These are phyloP conservation scores for Falco novaeseelandiae DNA, from an alignment of 2,797 vertebrate species.

Conservation along the genomic window DNA sequence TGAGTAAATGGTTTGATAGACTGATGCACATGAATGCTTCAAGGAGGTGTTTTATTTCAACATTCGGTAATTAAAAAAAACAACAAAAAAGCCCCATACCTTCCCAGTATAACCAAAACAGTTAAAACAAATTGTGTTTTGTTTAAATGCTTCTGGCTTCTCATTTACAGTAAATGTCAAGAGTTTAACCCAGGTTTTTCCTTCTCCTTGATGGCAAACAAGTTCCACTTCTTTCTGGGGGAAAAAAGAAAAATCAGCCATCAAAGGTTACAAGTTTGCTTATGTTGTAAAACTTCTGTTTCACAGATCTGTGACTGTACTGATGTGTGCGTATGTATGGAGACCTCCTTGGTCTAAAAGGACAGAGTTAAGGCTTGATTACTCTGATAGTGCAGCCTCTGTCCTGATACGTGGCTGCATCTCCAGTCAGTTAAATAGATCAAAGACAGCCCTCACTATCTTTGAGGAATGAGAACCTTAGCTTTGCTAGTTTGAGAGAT, in stretches of 20 bases:
- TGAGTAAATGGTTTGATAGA: conserved; percentile 86
- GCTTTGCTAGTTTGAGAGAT: conserved; percentile 57
- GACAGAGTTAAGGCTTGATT: conserved; percentile 38
- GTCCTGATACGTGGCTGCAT: neutral
- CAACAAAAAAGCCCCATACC: conserved; percentile 40
- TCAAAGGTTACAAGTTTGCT: conserved; percentile 15
- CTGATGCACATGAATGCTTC: conserved; percentile 84
- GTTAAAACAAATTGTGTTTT: conserved; percentile 46
- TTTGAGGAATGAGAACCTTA: conserved; percentile 50
- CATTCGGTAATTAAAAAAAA: conserved; percentile 79
- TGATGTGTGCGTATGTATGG: neutral
- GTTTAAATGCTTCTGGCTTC: conserved; percentile 25
- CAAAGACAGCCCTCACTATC: neutral
- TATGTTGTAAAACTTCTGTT: neutral
- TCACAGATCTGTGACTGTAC: neutral
- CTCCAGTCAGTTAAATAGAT: conserved; percentile 22
- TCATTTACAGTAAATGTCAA: conserved; percentile 24
- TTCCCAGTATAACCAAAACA: conserved; percentile 24
- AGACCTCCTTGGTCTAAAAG: conserved; percentile 27
- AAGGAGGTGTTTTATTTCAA: conserved; percentile 79
- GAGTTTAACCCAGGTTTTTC: neutral
- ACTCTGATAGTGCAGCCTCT: conserved; percentile 28
- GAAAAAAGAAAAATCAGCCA: neutral
- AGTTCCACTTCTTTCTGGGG: neutral
- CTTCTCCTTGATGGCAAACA: neutral